These are phyloP conservation scores for Sminthurinus signatus DNA, from an alignment of 1,140 invertebrate species.

Conservation along the genomic window DNA sequence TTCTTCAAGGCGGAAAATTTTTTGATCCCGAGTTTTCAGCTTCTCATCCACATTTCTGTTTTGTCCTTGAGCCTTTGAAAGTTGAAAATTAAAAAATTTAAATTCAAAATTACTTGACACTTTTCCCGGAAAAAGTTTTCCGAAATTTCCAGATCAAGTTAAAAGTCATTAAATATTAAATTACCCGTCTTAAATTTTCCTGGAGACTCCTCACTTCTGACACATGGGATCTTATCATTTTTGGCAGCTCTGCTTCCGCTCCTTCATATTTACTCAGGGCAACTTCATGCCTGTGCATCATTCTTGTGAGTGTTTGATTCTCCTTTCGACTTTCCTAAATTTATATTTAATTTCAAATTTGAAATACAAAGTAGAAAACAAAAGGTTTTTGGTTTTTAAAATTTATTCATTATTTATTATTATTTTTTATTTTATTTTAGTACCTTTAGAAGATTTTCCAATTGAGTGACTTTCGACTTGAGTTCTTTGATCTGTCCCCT, in stretches of 20 bases:
- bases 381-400: too few relatives aligned
- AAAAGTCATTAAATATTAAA: too few relatives aligned
- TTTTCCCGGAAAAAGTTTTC: too few relatives aligned
- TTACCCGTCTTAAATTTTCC: slow-evolving; percentile 1
- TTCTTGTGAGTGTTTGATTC: neutral
- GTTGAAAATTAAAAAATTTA: too few relatives aligned
- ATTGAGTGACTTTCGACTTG: neutral
- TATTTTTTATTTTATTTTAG: too few relatives aligned
- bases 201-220: neutral
- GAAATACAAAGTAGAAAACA: too few relatives aligned
- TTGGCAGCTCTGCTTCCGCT: slow-evolving; percentile 12
- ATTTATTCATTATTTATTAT: too few relatives aligned
- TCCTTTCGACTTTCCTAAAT: neutral
- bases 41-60: slow-evolving; percentile 5
- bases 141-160: too few relatives aligned
- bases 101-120: too few relatives aligned
- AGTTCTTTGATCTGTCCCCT: slow-evolving; percentile 1
- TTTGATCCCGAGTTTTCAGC: neutral
- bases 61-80: neutral
- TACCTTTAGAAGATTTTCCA: too few relatives aligned
- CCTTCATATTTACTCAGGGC: slow-evolving; percentile 14
- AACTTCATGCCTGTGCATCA: slow-evolving; percentile 1
- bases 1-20: slow-evolving; percentile 10
- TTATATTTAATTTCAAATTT: neutral
- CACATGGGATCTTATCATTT: neutral